phyloP scores from a whole-genome alignment of 2,797 vertebrate species.

The Dermochelys coriacea region DNA sequence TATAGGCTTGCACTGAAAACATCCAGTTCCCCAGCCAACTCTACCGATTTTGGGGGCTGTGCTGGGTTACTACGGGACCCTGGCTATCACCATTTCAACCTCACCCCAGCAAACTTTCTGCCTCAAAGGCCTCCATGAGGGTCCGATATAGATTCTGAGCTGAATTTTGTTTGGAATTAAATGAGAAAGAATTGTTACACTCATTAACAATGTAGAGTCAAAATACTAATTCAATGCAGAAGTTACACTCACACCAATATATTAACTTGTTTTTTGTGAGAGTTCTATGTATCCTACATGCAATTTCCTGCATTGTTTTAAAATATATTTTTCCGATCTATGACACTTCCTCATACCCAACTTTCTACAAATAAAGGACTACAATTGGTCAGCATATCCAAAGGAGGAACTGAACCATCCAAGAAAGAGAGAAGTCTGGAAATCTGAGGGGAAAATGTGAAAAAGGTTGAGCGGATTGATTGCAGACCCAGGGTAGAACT shows the following conservation, averaged over 20 bases:
- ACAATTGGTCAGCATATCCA: not conserved
- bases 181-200: not conserved
- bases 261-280: not conserved
- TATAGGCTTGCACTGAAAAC: not conserved
- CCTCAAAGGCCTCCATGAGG: not conserved
- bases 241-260: not conserved
- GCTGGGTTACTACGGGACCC: not conserved
- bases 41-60: not conserved
- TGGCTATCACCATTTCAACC: not conserved
- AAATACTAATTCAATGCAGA: not conserved
- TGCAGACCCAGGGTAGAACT: not conserved
- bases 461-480: not conserved
- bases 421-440: not conserved
- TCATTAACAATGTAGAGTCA: not conserved
- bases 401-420: not conserved
- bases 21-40: not conserved
- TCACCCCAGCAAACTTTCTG: not conserved
- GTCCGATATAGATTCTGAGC: not conserved
- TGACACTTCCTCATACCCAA: fast-evolving
- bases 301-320: not conserved
- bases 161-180: not conserved
- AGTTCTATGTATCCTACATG: not conserved
- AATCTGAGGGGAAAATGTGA: not conserved
- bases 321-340: not conserved
- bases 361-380: not conserved